Conservation (phyloP, 2,888 invertebrate species). For the Drosophila maculinotata region DNA sequence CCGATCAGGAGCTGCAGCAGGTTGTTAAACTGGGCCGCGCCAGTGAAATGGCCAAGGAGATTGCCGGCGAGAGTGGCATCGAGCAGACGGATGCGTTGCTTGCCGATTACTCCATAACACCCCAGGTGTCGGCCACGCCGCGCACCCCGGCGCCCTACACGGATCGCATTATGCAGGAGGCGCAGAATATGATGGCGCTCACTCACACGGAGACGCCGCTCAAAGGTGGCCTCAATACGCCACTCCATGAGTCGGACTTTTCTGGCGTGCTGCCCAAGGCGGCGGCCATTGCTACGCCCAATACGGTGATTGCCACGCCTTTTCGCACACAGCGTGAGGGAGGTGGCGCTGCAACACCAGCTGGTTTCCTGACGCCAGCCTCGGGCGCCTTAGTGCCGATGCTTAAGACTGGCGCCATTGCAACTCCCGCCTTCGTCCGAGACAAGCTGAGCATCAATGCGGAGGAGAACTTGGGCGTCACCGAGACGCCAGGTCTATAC, state of each 20-base stretch:
- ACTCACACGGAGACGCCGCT: conserved; percentile 99
- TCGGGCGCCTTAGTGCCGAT: conserved; percentile 85
- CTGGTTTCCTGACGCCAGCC: conserved; percentile 87
- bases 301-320: conserved; percentile 95
- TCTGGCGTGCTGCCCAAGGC: conserved; percentile 92
- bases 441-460: conserved; percentile 98
- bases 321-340: conserved; percentile 91
- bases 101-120: conserved; percentile 95
- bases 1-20: conserved; percentile 95
- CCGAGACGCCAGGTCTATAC: conserved; percentile 89
- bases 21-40: conserved; percentile 96
- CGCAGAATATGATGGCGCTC: conserved; percentile 99
- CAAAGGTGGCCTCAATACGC: conserved; percentile 98
- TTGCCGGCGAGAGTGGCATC: conserved; percentile 91
- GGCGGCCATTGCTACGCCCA: conserved; percentile 92
- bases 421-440: conserved; percentile 91
- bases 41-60: conserved; percentile 95
- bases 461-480: conserved; percentile 91
- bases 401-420: conserved; percentile 65
- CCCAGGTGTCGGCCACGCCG: conserved; percentile 90
- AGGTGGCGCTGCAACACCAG: conserved; percentile 88
- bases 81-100: conserved; percentile 94
- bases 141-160: conserved; percentile 94
- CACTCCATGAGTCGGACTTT: conserved; percentile 95
- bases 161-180: conserved; percentile 95